Conservation (phyloP, 2,888 invertebrate species). For the Watsonalla cultraria region DNA sequence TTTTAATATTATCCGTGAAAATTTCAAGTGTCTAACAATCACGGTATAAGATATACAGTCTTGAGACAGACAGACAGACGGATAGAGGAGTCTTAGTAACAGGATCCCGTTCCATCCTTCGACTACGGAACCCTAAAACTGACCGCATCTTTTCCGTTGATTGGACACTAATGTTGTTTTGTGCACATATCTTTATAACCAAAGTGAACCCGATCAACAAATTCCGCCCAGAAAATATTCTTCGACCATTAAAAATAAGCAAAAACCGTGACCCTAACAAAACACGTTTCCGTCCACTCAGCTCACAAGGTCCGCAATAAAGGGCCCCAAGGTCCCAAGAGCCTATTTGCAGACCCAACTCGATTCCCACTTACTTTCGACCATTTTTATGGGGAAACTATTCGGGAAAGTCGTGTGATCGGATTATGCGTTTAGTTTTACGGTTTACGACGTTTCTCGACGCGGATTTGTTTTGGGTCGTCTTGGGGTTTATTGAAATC, state of each 20-base stretch:
- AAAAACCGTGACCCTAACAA: constrained; percentile 9
- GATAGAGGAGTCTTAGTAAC: too few relatives aligned
- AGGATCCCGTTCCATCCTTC: too few relatives aligned
- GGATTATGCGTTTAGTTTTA: not conserved
- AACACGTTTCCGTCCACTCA: not conserved
- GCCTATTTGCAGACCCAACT: constrained; percentile 8
- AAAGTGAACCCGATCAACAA: too few relatives aligned
- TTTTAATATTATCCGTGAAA: too few relatives aligned
- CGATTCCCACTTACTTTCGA: constrained; percentile 17
- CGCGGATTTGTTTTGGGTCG: not conserved
- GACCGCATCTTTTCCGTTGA: too few relatives aligned
- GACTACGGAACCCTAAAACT: too few relatives aligned
- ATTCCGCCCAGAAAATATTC: not conserved
- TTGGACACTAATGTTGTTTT: too few relatives aligned
- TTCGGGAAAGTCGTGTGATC: constrained; percentile 14
- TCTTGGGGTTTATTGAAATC: not conserved
- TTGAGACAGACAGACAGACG: too few relatives aligned
- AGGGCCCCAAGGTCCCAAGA: constrained; percentile 8
- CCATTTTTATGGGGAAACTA: constrained; percentile 33
- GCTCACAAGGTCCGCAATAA: not conserved
- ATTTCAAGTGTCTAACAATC: too few relatives aligned
- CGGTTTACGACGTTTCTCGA: not conserved
- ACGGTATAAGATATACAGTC: too few relatives aligned
- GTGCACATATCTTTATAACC: too few relatives aligned
- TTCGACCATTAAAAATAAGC: constrained; percentile 22